Base-by-base conservation (phyloP, 2,888 invertebrate genomes). In the Sinodicranocentrus sp. region DNA sequence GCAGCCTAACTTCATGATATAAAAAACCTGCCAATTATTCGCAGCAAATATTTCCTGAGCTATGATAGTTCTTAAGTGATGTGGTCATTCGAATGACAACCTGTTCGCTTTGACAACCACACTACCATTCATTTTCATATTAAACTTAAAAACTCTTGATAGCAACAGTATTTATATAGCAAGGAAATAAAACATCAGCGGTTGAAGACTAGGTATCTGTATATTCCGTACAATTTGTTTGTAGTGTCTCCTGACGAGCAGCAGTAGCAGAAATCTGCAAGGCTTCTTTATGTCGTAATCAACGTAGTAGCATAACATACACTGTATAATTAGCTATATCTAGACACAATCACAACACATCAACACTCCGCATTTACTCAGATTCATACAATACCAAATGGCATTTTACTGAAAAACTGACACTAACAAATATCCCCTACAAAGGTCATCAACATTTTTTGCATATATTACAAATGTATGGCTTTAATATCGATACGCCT, bases 401-500 rank as follows among this genome's bases (percentile, higher is more conserved):
- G 52, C 44, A 52, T 68, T 68, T 23, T 71, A 75, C 65, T 54
- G 54, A 76, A 76, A 73, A 76, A 54, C 67, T 44, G 65, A 76
- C 76, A 75, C 21, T 33, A 28, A 13, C 28, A 10, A 48, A 65
- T 43, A n/a, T 52, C 48, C 54, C 54, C 21, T 21, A 63, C 21
- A 6, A 33, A 6, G 65, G 43, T 19, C 48, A 75, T 19, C 75
- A 28, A 43, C 44, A 72, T 33, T 8, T 8, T 8, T 48, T 48
- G 48, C 48, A 48, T n/a, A n/a, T 33, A 52, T 52, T 26, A 73
- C 48, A 61, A 63, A 73, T 23, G 75, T 73, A 54, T 76, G 76
- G 76, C 54, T 76, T 63, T 54, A 76, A 76, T 76, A 76, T 65
- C 54, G 76, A 76, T 48, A 76, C 44, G 76, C 54, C 76, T 33